These are phyloP conservation scores for Toxotes lorentzi DNA, from an alignment of 2,797 vertebrate species.

Conservation along the genomic window DNA sequence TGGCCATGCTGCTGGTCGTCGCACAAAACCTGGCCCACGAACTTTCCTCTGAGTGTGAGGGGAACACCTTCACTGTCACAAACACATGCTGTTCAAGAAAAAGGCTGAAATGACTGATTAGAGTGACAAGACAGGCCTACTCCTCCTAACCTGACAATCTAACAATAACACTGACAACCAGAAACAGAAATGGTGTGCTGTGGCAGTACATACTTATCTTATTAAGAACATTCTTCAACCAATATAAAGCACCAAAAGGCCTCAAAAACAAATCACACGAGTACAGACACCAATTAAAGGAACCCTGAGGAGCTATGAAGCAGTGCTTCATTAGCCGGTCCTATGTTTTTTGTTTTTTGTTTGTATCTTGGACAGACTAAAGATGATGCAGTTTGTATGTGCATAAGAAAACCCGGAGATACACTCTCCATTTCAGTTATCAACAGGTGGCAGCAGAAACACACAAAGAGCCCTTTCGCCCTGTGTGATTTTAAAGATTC, in stretches of 20 bases:
- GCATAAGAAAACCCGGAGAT: not conserved
- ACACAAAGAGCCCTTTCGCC: not conserved
- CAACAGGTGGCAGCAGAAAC: not conserved
- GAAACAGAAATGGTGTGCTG: not conserved
- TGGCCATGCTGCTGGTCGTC: not conserved
- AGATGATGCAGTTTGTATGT: not conserved
- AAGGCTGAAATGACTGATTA: conserved; percentile 14
- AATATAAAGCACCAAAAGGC: not conserved
- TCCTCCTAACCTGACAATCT: conserved; percentile 25
- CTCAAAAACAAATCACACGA: not conserved
- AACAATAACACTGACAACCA: not conserved
- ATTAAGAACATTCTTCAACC: not conserved
- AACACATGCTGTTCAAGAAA: conserved; percentile 22
- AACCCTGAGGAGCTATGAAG: not conserved
- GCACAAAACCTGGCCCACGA: not conserved
- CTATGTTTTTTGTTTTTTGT: not conserved
- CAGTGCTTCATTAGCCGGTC: conserved; percentile 1
- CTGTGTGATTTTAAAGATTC: not conserved
- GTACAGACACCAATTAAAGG: not conserved
- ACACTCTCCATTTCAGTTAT: not conserved
- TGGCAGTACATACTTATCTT: not conserved
- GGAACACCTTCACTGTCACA: conserved; percentile 44
- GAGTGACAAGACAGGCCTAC: conserved; percentile 19
- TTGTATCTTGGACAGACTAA: conserved; percentile 5
- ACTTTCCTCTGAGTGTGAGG: conserved; percentile 8